Evolutionary conservation across 1,140 invertebrate species (phyloP).

Genomic region (Macrobrachium nipponense): DNA sequence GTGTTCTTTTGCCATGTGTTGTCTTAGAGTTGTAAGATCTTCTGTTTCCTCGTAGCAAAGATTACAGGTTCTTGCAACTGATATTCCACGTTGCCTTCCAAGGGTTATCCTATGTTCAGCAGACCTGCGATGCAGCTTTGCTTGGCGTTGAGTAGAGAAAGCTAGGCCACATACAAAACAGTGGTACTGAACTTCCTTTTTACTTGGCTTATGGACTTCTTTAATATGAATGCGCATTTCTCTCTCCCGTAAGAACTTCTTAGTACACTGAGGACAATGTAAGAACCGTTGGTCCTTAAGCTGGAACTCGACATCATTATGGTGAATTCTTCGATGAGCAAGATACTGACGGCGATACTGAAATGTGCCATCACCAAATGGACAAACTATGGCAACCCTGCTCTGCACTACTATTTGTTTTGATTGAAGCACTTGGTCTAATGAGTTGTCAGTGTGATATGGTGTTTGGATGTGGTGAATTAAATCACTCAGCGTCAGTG

Average conservation of each 20-base stretch:
- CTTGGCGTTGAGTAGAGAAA: slow-evolving; percentile 28
- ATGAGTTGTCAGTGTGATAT: slow-evolving; percentile 41
- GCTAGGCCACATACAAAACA: slow-evolving; percentile 53
- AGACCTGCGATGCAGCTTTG: slow-evolving; percentile 40
- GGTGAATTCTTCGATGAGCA: slow-evolving; percentile 34
- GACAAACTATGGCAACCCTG: slow-evolving; percentile 43
- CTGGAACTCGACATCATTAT: slow-evolving; percentile 39
- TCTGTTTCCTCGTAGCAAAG: slow-evolving; percentile 46
- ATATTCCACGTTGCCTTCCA: slow-evolving; percentile 25
- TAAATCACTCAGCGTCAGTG: not conserved
- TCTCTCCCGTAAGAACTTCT: slow-evolving; percentile 33
- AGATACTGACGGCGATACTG: slow-evolving; percentile 41
- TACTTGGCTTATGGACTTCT: slow-evolving; percentile 19
- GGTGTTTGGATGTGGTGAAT: slow-evolving; percentile 50
- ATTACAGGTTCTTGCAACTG: slow-evolving; percentile 34
- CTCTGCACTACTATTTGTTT: slow-evolving; percentile 28
- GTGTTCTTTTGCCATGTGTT: slow-evolving; percentile 43
- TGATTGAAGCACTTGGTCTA: slow-evolving; percentile 32
- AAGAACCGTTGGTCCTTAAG: slow-evolving; percentile 31
- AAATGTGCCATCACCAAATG: slow-evolving; percentile 41
- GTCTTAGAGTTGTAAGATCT: slow-evolving; percentile 40
- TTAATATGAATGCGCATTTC: slow-evolving; percentile 47
- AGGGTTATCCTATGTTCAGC: slow-evolving; percentile 48
- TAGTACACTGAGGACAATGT: slow-evolving; percentile 34
- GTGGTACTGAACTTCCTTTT: slow-evolving; percentile 22